Conservation (phyloP, 2,888 invertebrate genomes). For the Bibio marci region DNA sequence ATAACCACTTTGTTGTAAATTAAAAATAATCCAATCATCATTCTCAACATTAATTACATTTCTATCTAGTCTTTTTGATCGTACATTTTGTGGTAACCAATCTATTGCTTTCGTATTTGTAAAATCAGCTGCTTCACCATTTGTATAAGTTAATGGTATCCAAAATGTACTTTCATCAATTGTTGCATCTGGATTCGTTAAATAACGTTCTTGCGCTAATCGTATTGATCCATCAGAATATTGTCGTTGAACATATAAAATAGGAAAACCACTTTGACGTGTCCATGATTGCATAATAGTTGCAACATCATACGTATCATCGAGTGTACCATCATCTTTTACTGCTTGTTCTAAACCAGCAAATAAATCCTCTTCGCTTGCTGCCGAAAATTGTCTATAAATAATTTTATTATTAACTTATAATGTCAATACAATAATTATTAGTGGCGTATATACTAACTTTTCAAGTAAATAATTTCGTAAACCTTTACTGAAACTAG, state of each 20-base stretch:
- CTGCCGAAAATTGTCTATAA: constrained; percentile 24
- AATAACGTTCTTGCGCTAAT: no score
- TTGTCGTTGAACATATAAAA: constrained; percentile 29
- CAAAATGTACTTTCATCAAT: no score
- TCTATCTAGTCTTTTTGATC: not conserved
- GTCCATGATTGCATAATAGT: constrained; percentile 43
- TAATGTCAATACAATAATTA: no score
- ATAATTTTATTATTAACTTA: no score
- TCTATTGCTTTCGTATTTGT: not conserved
- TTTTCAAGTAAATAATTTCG: constrained; percentile 22
- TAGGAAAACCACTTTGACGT: constrained; percentile 39
- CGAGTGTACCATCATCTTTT: constrained; percentile 18
- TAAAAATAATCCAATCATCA: constrained; percentile 31
- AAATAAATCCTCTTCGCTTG: constrained; percentile 26
- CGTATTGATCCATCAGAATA: no score
- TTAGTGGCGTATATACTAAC: constrained; percentile 28
- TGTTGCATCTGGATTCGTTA: no score
- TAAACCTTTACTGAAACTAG: constrained; percentile 46
- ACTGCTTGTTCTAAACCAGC: constrained; percentile 17
- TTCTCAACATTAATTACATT: not conserved
- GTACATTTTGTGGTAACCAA: not conserved
- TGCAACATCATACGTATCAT: constrained; percentile 37
- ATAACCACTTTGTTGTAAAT: constrained; percentile 30
- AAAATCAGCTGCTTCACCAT: not conserved
- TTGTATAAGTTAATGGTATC: no score